A percentile compares a stretch with the other conserved stretches of the same genome.
phyloP scores from a whole-genome alignment of 2,113 vertebrate species.

The Electrona antarctica region DNA sequence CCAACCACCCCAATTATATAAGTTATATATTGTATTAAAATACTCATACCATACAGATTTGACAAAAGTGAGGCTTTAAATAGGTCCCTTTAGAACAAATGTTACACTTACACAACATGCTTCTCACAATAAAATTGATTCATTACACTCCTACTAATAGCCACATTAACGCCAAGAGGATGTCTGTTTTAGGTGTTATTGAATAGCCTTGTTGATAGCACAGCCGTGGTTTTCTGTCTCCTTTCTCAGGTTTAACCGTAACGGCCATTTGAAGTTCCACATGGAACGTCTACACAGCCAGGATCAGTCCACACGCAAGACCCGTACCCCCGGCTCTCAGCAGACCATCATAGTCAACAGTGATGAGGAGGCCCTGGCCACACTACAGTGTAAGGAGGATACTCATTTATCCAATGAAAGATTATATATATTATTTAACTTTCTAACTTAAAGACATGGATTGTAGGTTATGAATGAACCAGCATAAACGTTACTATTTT shows the following conservation, averaged over 20 bases:
- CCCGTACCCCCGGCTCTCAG: conserved; percentile 59
- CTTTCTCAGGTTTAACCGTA: conserved; percentile 90
- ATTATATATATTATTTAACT: not conserved
- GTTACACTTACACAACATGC: too few relatives aligned
- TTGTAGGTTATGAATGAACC: not conserved
- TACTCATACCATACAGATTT: too few relatives aligned
- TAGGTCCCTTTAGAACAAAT: too few relatives aligned
- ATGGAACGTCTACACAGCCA: conserved; percentile 92
- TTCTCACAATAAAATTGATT: too few relatives aligned
- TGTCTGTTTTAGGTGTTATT: not conserved
- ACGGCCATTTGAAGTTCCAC: conserved; percentile 97
- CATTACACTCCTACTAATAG: too few relatives aligned
- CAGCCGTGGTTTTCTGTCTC: not conserved
- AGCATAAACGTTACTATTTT: too few relatives aligned
- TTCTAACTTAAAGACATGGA: too few relatives aligned
- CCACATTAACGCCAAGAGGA: not conserved
- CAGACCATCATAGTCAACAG: conserved; percentile 92
- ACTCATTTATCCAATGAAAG: not conserved
- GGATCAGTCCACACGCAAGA: conserved; percentile 77
- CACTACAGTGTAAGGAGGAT: conserved; percentile 79
- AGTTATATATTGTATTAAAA: too few relatives aligned
- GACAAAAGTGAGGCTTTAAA: too few relatives aligned
- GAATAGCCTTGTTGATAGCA: not conserved
- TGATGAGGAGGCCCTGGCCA: conserved; percentile 89
- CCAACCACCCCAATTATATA: too few relatives aligned